Evolutionary conservation across 2,113 vertebrate genomes (phyloP).

Genomic region (Odobenus rosmarus): DNA sequence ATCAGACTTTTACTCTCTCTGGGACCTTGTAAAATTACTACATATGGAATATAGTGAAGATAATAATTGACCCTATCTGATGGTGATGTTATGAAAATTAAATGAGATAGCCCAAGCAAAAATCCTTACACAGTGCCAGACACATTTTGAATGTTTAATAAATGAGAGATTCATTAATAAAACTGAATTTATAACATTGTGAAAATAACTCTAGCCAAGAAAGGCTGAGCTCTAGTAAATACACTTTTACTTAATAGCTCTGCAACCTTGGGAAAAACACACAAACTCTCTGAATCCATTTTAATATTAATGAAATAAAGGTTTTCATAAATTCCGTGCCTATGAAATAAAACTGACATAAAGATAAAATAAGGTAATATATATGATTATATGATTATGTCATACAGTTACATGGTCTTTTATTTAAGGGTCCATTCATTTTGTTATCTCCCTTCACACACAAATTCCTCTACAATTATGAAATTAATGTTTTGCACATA

Average conservation of each 20-base stretch:
- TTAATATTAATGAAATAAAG: slow-evolving; percentile 10
- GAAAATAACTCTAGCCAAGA: slow-evolving; percentile 2
- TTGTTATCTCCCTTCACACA: not conserved
- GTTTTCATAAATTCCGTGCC: not conserved
- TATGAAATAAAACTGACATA: slow-evolving; percentile 5
- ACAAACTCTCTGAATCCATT: not conserved
- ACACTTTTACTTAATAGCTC: not conserved
- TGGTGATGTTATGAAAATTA: slow-evolving; percentile 15
- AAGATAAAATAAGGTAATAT: not conserved
- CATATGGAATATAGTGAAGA: not conserved
- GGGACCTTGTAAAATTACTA: not conserved
- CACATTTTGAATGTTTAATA: not conserved
- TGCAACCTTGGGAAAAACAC: not conserved
- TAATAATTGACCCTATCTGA: not conserved
- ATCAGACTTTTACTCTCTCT: not conserved
- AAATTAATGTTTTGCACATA: not conserved
- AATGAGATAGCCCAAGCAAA: not conserved
- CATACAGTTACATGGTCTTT: not conserved
- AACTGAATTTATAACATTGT: not conserved
- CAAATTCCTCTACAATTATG: not conserved
- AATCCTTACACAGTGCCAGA: not conserved
- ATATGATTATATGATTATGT: not conserved
- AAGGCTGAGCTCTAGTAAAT: not conserved
- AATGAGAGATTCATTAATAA: not conserved
- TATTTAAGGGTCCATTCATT: not conserved